Conservation (phyloP, 2,113 vertebrate species). For the Erpornis zantholeuca region DNA sequence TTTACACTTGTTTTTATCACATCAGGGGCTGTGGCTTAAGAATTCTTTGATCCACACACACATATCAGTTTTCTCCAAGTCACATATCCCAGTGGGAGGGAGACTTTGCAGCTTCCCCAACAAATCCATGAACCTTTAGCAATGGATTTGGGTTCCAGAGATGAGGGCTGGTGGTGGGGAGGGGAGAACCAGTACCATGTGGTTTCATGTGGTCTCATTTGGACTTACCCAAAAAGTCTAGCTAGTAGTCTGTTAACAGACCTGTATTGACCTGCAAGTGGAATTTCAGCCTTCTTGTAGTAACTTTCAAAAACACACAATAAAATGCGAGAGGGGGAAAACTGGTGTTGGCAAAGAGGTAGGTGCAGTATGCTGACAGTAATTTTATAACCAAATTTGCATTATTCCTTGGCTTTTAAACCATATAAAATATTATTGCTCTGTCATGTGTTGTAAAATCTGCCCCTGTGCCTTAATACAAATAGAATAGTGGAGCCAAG, state of each 20-base stretch:
- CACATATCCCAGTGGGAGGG: neutral
- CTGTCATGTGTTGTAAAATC: neutral
- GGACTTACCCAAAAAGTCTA: neutral
- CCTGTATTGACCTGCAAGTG: neutral
- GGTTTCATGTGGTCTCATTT: neutral
- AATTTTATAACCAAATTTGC: constrained; percentile 20
- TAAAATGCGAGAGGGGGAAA: neutral
- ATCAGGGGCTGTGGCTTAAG: neutral
- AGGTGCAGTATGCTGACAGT: neutral
- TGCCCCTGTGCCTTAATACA: neutral
- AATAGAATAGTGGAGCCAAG: neutral
- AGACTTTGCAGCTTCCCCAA: neutral
- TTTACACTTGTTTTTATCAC: neutral
- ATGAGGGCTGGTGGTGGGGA: neutral
- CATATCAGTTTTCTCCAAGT: neutral
- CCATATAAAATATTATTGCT: neutral
- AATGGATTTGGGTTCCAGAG: neutral
- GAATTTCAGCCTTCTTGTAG: neutral
- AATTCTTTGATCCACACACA: neutral
- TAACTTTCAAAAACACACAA: neutral
- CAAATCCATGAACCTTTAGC: neutral
- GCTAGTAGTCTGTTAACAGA: neutral
- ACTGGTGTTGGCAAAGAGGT: neutral
- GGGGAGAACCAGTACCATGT: accelerated
- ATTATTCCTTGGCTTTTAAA: constrained; percentile 35